Evolutionary conservation across 2,888 invertebrate genomes (phyloP), one percentile per base, ranked within the genome.

Genomic region (Cataglyphis albicans): DNA sequence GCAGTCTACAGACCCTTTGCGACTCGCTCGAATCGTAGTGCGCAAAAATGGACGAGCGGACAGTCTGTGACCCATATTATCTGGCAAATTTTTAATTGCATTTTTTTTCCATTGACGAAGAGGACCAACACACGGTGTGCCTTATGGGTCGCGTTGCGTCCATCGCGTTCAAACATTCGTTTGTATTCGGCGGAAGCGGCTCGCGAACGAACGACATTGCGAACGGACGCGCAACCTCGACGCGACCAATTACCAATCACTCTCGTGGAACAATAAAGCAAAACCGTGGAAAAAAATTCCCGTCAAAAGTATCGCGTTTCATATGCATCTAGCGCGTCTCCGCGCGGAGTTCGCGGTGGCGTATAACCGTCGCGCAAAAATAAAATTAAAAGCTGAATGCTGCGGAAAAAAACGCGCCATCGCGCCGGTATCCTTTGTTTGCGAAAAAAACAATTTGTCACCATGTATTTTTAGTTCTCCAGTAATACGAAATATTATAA

Each of bases 221-320:
- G 83, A 85, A 83, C 85, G 70, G 63, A 82, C 75, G 63, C 78
- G 73, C 73, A 72, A 64, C 74, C 81, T 70, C 91, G 87, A 68
- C 84, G 85, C 88, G 83, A 88, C 92, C 92, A 92, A 91, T 92
- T 91, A 91, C 89, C 92, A 89, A 91, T 92, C 91, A 88, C 90
- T 89, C 90, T 86, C 87, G 86, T 84, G 88, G 87, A 89, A 92
- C 92, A 92, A 92, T 92, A 92, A 92, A 92, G 90, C 91, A 87
- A 87, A 89, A 89, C 86, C 86, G 87, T 85, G 87, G 87, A 86
- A 87, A 87, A 87, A 91, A 91, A 88, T 90, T 86, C 87, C 86
- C 84, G 89, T 91, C 88, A 88, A 90, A 91, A 92, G 90, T 92
- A 91, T 91, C 90, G 85, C 87, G 91, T 92, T 91, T 91, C 91